phyloP scores from a whole-genome alignment of 2,888 invertebrate genomes.

The Cosmia trapezina region DNA sequence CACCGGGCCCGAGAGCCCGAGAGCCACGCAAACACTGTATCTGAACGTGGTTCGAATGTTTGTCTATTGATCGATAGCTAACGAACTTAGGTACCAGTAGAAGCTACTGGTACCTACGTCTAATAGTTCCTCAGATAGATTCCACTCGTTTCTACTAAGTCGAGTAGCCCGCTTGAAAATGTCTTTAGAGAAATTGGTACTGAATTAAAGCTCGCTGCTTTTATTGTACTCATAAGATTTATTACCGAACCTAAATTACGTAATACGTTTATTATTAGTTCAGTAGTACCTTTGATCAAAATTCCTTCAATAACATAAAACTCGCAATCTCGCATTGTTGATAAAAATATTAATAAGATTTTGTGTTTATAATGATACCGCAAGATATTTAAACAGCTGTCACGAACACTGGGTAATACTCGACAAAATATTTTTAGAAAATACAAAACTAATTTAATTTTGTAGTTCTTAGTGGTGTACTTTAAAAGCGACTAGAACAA shows the following conservation, averaged over 20 bases:
- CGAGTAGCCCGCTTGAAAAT: constrained; percentile 36
- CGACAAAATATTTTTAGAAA: constrained; percentile 34
- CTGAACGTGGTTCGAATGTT: constrained; percentile 65
- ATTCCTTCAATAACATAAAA: not conserved
- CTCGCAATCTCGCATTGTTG: not conserved
- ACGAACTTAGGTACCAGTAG: constrained; percentile 69
- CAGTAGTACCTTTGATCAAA: constrained; percentile 31
- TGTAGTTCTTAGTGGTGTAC: constrained; percentile 31
- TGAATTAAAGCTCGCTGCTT: constrained; percentile 21
- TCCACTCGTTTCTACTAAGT: constrained; percentile 56
- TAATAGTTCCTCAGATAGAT: constrained; percentile 61
- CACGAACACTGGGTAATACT: constrained; percentile 5
- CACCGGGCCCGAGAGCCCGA: constrained; percentile 59
- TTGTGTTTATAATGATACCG: not conserved
- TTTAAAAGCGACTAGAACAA: constrained; percentile 48
- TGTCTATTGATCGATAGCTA: constrained; percentile 67
- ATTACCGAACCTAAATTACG: constrained; percentile 11
- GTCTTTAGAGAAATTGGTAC: constrained; percentile 26
- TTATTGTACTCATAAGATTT: constrained; percentile 32
- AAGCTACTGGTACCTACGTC: constrained; percentile 66
- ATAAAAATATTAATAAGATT: constrained; percentile 11
- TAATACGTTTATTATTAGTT: no score
- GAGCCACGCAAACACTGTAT: constrained; percentile 68
- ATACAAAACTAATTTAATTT: constrained; percentile 43
- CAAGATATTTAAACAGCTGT: constrained; percentile 14